These are phyloP conservation scores for Catotricha subobsoleta DNA, from an alignment of 2,888 invertebrate genomes.

Conservation along the genomic window DNA sequence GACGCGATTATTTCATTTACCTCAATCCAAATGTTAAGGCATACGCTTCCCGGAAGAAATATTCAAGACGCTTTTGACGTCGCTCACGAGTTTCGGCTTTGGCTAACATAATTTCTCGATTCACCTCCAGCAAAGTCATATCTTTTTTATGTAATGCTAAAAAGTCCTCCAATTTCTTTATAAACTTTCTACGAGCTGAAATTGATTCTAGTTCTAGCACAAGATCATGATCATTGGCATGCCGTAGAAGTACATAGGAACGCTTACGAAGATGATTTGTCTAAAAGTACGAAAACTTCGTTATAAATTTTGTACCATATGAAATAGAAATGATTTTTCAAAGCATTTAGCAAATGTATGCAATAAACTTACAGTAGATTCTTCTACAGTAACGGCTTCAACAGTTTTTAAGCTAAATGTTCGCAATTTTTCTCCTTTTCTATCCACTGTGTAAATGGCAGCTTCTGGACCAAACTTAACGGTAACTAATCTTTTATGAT, in stretches of 20 bases:
- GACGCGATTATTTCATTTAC: slow-evolving; percentile 6
- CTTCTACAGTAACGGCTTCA: slow-evolving; percentile 67
- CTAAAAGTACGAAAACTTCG: slow-evolving; percentile 24
- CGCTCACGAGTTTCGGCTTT: slow-evolving; percentile 88
- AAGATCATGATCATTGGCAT: slow-evolving; percentile 79
- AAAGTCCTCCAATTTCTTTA: slow-evolving; percentile 73
- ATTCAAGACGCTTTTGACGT: slow-evolving; percentile 78
- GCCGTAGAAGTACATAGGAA: slow-evolving; percentile 64
- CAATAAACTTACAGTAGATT: slow-evolving; percentile 50
- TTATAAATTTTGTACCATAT: no score
- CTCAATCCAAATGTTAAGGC: slow-evolving; percentile 75
- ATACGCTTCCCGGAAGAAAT: slow-evolving; percentile 93
- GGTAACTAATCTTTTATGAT: slow-evolving; percentile 74
- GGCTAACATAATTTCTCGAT: slow-evolving; percentile 67
- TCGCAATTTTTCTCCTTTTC: slow-evolving; percentile 80
- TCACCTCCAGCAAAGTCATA: slow-evolving; percentile 50
- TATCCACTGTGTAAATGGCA: slow-evolving; percentile 67
- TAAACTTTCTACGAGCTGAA: slow-evolving; percentile 64
- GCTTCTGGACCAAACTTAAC: slow-evolving; percentile 79
- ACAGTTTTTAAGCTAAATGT: slow-evolving; percentile 59
- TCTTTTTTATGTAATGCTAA: slow-evolving; percentile 67
- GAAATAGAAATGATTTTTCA: no score
- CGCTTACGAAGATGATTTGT: slow-evolving; percentile 51
- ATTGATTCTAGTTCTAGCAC: slow-evolving; percentile 78
- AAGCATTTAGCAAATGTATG: no score